Conservation (phyloP, 2,888 invertebrate species). For the Melinopterus prodromus region DNA sequence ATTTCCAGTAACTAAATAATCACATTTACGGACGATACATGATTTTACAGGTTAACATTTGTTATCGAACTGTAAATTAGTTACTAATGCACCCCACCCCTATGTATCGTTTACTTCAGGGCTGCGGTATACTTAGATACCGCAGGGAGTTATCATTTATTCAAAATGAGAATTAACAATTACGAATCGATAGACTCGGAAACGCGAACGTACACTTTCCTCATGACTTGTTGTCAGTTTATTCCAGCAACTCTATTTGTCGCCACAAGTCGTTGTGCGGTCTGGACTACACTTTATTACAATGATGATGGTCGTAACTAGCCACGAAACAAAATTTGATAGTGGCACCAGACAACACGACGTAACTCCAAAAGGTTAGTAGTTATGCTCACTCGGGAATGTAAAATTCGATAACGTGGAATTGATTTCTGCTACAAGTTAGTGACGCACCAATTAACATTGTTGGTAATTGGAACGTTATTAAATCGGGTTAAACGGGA, state of each 20-base stretch:
- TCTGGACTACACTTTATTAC: background rate
- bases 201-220: slow-evolving; percentile 14
- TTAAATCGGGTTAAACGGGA: no score
- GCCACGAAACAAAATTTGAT: slow-evolving; percentile 49
- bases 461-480: no score
- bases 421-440: background rate
- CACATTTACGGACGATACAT: no score
- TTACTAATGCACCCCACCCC: background rate
- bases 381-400: background rate
- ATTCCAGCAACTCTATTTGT: slow-evolving; percentile 13
- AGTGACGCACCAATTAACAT: no score
- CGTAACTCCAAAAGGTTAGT: slow-evolving; percentile 14
- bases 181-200: slow-evolving; percentile 30
- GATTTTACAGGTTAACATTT: background rate
- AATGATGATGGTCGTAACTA: slow-evolving; percentile 54
- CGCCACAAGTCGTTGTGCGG: background rate
- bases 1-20: no score
- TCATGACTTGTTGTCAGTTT: slow-evolving; percentile 27
- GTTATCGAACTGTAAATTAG: background rate
- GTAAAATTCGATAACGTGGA: background rate
- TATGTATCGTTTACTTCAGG: background rate
- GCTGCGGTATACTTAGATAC: slow-evolving; percentile 22
- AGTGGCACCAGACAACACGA: slow-evolving; percentile 17
- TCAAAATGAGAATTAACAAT: slow-evolving; percentile 33
- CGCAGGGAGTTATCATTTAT: slow-evolving; percentile 31